Evolutionary conservation across 1,140 invertebrate genomes (phyloP), one percentile per base, ranked within the genome.

Genomic region (Pygmarrhopalites habei): DNA sequence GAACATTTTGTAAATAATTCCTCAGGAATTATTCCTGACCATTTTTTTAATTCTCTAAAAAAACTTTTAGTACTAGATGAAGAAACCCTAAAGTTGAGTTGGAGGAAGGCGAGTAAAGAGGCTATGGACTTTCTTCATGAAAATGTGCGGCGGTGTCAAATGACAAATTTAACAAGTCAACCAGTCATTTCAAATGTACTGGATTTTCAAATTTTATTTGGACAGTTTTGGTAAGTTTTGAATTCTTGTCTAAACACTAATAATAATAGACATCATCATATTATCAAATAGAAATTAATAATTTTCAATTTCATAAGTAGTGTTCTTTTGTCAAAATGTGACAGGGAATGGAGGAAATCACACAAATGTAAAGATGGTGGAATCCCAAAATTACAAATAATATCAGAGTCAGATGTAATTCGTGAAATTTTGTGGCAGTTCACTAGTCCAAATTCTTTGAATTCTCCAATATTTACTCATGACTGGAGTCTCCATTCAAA

Each of bases 361-460:
- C 15, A 10, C 23, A 10, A 41, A 41, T 21, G n/a, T n/a, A n/a
- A 46, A 55, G 17, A 32, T 19, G 30, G 4, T 46, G 12, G 15
- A n/a, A n/a, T n/a, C 2, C 30, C 53, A 7, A n/a, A 15, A 14
- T 55, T 30, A 10, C n/a, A 29, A 12, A 49, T 62, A 3, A 55
- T 62, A 32, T 28, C 39, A 15, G 63, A 62, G 19, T 43, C 55
- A 30, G 60, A 63, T 32, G 47, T 68, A 0, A 58, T 68, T 3
- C n/a, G 46, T 19, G 67, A 68, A 57, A 35, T 68, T 17, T 28
- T 68, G 2, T 68, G 67, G 67, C 53, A 62, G 29, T 58, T 65
- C 23, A 15, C 39, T 4, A 44, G 41, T 23, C 63, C 60, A 28
- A 59, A 26, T 47, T 15, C 52, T 1, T 14, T n/a, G 2, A 46